Evolutionary conservation across 2,113 vertebrate genomes (phyloP).

Genomic region (Leptobrachium leishanense): DNA sequence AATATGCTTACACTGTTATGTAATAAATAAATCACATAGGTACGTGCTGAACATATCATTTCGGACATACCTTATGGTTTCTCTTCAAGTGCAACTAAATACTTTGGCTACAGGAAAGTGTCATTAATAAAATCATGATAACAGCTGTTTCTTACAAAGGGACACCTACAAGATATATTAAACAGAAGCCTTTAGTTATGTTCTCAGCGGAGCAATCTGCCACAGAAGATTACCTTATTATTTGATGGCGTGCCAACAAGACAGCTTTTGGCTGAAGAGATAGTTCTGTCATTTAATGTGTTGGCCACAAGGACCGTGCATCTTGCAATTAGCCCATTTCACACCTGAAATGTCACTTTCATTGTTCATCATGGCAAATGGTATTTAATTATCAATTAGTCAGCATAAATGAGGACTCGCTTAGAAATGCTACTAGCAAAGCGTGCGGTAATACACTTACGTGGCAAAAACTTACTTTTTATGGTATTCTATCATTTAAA

Average conservation of each 20-base stretch:
- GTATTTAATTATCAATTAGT: slow-evolving; percentile 32
- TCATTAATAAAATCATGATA: slow-evolving; percentile 16
- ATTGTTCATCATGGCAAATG: slow-evolving; percentile 22
- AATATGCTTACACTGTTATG: no score
- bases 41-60: no score
- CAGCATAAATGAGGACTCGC: not conserved
- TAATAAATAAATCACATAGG: no score
- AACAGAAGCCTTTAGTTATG: slow-evolving; percentile 6
- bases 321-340: slow-evolving; percentile 14
- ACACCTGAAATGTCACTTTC: slow-evolving; percentile 33
- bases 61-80: no score
- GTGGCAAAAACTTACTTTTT: no score
- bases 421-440: not conserved
- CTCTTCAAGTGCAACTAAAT: no score
- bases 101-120: no score
- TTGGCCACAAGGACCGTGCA: not conserved
- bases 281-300: not conserved
- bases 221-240: slow-evolving; percentile 25
- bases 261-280: slow-evolving; percentile 12
- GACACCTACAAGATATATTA: slow-evolving; percentile 20
- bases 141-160: slow-evolving; percentile 26
- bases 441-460: not conserved
- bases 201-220: not conserved
- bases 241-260: slow-evolving; percentile 24
- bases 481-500: no score